Evolutionary conservation across 2,888 invertebrate species (phyloP).

Genomic region (Lithophane leautieri): DNA sequence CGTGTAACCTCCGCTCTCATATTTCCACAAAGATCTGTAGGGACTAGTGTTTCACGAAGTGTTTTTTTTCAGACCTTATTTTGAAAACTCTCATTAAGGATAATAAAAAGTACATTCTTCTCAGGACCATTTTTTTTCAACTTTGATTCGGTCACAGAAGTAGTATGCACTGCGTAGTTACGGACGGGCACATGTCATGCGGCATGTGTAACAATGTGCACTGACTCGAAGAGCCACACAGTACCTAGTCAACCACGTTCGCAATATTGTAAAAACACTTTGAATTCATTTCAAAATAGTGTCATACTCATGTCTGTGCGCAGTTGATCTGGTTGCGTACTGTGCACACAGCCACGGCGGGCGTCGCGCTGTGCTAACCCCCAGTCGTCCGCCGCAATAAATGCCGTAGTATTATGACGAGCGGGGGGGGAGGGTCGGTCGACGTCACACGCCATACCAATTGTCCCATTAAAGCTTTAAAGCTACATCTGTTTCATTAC

Average conservation of each 20-base stretch:
- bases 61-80: no score
- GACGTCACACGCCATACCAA: background rate
- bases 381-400: background rate
- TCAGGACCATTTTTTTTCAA: background rate
- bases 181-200: background rate
- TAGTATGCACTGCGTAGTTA: background rate
- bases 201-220: background rate
- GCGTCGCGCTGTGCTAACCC: background rate
- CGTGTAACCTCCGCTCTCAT: background rate
- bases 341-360: background rate
- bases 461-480: background rate
- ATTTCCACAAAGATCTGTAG: background rate
- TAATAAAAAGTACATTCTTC: background rate
- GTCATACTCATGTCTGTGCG: background rate
- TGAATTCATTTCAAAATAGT: background rate
- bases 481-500: background rate
- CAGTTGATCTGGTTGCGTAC: conserved; percentile 1
- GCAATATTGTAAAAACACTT: background rate
- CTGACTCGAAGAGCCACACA: background rate
- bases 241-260: background rate
- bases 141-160: background rate
- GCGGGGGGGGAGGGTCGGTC: background rate
- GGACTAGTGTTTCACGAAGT: background rate
- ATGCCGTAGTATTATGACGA: background rate
- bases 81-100: background rate